Conservation (phyloP, 2,888 invertebrate species). For the Macropis europaea region DNA sequence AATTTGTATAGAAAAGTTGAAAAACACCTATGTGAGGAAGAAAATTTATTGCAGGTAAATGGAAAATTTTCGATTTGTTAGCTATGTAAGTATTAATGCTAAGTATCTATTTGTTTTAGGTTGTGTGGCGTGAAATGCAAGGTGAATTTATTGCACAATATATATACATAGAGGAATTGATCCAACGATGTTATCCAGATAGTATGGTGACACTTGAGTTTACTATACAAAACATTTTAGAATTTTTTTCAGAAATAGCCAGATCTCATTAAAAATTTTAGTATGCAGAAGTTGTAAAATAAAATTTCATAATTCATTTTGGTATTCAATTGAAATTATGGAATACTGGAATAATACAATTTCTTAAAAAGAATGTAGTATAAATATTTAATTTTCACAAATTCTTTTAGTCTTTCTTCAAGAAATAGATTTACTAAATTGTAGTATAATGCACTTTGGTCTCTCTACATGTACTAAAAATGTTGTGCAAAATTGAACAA, state of each 20-base stretch:
- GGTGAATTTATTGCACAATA: constrained; percentile 99
- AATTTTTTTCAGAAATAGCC: constrained; percentile 99
- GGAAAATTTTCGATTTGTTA: not conserved
- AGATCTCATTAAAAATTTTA: constrained; percentile 87
- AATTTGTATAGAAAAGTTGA: constrained; percentile 97
- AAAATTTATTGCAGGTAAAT: constrained; percentile 89
- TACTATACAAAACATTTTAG: constrained; percentile 95
- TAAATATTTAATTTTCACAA: constrained; percentile 5
- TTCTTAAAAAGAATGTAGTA: constrained; percentile 5
- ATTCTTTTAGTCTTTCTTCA: not conserved
- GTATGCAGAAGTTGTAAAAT: constrained; percentile 18
- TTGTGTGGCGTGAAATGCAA: constrained; percentile 99
- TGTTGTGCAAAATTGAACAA: not conserved
- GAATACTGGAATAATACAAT: constrained; percentile 9
- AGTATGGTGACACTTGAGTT: constrained; percentile 97
- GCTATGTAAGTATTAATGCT: not conserved
- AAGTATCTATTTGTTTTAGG: constrained; percentile 81
- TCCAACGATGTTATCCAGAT: constrained; percentile 97
- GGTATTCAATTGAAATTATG: constrained; percentile 17
- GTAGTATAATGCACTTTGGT: too few relatives aligned
- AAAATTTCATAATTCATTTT: constrained; percentile 11
- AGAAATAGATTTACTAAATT: constrained; percentile 1
- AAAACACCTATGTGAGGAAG: constrained; percentile 97
- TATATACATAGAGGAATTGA: constrained; percentile 94
- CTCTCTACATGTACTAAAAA: too few relatives aligned